These are phyloP conservation scores for Temnothorax longispinosus DNA, from an alignment of 1,140 invertebrate genomes.

Conservation along the genomic window DNA sequence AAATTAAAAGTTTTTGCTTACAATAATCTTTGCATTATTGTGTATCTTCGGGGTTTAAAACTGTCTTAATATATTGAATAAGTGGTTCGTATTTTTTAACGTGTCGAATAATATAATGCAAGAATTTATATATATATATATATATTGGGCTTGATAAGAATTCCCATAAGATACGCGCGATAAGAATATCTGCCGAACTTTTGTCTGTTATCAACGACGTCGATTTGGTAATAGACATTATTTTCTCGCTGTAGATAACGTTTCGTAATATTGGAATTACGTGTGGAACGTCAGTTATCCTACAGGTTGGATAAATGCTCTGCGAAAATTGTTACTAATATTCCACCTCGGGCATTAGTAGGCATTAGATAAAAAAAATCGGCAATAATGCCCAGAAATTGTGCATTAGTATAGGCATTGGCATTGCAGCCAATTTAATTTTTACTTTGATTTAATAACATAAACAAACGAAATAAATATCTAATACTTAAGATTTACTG, in stretches of 20 bases:
- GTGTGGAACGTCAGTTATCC: background rate
- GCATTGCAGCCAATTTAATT: too few relatives aligned
- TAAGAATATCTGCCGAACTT: background rate
- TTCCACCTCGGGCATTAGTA: background rate
- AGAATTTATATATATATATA: background rate
- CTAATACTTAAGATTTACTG: background rate
- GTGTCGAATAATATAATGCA: background rate
- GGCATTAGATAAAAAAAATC: too few relatives aligned
- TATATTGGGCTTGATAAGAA: background rate
- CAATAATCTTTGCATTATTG: conserved; percentile 3
- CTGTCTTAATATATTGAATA: background rate
- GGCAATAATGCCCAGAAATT: too few relatives aligned
- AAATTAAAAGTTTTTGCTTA: background rate
- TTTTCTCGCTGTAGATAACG: conserved; percentile 8
- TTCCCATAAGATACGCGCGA: background rate
- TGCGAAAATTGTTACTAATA: background rate
- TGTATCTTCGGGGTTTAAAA: background rate
- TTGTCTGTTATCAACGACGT: background rate
- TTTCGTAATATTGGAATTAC: background rate
- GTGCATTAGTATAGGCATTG: too few relatives aligned
- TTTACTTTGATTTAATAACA: background rate
- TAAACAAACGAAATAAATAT: background rate
- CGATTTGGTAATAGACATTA: conserved; percentile 8
- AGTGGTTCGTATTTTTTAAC: background rate
- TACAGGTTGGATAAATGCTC: background rate